Evolutionary conservation across 2,113 vertebrate species (phyloP).

Genomic region (Petrocephalus zakoni): DNA sequence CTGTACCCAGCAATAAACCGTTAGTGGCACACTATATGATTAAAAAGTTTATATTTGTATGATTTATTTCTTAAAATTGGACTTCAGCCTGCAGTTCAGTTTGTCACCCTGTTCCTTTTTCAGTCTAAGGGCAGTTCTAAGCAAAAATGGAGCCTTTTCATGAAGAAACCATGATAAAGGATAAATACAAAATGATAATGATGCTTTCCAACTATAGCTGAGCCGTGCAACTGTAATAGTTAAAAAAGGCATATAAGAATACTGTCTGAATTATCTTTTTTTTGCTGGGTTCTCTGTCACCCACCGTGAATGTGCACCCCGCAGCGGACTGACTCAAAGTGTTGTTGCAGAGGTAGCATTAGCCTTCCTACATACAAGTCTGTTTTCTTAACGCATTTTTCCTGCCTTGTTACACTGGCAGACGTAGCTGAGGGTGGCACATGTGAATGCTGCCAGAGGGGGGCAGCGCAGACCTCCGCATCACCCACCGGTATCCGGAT

Average conservation of each 20-base stretch:
- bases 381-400: background rate
- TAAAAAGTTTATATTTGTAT: background rate
- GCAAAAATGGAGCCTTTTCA: background rate
- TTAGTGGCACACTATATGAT: background rate
- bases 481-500: slow-evolving; percentile 41
- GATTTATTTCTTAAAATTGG: background rate
- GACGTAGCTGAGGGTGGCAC: slow-evolving; percentile 13
- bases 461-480: slow-evolving; percentile 8
- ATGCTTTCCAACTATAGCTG: background rate
- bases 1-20: background rate
- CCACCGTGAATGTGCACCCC: background rate
- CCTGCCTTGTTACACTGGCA: background rate
- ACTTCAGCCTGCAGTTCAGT: background rate
- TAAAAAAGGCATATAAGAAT: background rate
- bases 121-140: background rate
- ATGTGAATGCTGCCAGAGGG: slow-evolving; percentile 27
- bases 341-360: background rate
- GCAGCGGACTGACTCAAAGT: background rate
- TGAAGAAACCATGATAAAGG: background rate
- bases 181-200: too few species aligned
- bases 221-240: background rate
- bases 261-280: background rate
- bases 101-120: background rate
- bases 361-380: background rate
- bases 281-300: background rate